Evolutionary conservation across 2,113 vertebrate species (phyloP).

Genomic region (Pica pica): DNA sequence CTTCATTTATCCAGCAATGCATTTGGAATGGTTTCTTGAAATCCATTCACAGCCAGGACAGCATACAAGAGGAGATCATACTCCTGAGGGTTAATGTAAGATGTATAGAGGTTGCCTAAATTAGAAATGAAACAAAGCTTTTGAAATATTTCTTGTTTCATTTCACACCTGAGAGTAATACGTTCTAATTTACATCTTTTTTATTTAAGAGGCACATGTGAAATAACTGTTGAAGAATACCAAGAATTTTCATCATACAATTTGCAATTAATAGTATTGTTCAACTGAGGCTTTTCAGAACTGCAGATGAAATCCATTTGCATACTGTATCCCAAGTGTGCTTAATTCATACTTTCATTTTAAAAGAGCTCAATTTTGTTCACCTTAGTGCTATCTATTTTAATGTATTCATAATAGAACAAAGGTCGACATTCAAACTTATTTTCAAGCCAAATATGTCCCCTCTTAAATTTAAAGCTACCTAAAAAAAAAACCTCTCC

Average conservation of each 20-base stretch:
- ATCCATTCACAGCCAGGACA: slow-evolving; percentile 5
- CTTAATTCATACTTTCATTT: slow-evolving; percentile 48
- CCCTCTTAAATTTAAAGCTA: not conserved
- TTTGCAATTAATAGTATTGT: slow-evolving; percentile 46
- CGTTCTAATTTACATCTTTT: slow-evolving; percentile 21
- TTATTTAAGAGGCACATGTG: slow-evolving; percentile 33
- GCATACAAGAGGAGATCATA: not conserved
- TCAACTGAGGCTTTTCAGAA: slow-evolving; percentile 35
- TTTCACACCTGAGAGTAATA: slow-evolving; percentile 49
- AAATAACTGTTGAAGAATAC: slow-evolving; percentile 51
- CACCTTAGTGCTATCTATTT: slow-evolving; percentile 45
- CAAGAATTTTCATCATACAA: slow-evolving; percentile 31
- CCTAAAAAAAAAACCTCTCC: not conserved
- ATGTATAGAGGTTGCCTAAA: not conserved
- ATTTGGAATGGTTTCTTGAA: slow-evolving; percentile 1
- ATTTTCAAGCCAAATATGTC: not conserved
- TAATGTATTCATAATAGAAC: slow-evolving; percentile 30
- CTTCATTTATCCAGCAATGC: not conserved
- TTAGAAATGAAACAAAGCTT: slow-evolving; percentile 41
- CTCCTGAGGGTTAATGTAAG: not conserved
- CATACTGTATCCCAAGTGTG: slow-evolving; percentile 47
- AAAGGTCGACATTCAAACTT: not conserved
- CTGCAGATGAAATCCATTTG: slow-evolving; percentile 47
- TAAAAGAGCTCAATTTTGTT: slow-evolving; percentile 14
- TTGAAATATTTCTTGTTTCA: slow-evolving; percentile 48